These are phyloP conservation scores for Scomberomorus guttatus DNA, from an alignment of 2,797 vertebrate species.

Conservation along the genomic window DNA sequence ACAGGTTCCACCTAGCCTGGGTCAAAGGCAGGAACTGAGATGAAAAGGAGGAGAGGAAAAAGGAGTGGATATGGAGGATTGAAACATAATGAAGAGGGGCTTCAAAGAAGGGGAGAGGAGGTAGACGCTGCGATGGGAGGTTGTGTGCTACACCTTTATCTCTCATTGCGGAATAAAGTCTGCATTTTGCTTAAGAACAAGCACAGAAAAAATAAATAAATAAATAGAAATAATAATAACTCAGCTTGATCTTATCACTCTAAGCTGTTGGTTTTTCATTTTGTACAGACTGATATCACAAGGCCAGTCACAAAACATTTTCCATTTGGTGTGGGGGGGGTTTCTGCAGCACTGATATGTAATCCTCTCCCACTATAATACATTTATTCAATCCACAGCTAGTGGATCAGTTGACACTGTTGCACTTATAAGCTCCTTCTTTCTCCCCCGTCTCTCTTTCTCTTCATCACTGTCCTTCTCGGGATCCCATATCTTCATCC, in stretches of 20 bases:
- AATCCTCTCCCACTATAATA: constrained; percentile 76
- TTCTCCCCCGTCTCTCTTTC: constrained; percentile 35
- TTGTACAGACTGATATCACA: constrained; percentile 64
- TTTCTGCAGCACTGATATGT: constrained; percentile 47
- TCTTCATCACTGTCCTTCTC: constrained; percentile 18
- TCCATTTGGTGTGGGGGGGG: constrained; percentile 35
- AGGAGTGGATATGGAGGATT: constrained; percentile 24
- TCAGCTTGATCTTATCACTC: constrained; percentile 71
- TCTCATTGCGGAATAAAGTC: constrained; percentile 45
- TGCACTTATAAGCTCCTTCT: constrained; percentile 61
- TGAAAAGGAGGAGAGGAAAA: constrained; percentile 49
- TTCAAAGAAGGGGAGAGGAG: not conserved
- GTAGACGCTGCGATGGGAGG: constrained; percentile 31
- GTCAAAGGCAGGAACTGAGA: constrained; percentile 63
- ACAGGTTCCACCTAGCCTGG: constrained; percentile 56
- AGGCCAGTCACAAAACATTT: constrained; percentile 54
- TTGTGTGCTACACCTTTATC: constrained; percentile 26
- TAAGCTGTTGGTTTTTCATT: constrained; percentile 78
- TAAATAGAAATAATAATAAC: constrained; percentile 66
- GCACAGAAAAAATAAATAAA: constrained; percentile 1
- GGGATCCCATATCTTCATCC: constrained; percentile 14
- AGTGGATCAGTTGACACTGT: constrained; percentile 67
- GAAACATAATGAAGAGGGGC: constrained; percentile 14
- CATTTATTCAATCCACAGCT: constrained; percentile 67
- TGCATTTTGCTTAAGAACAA: constrained; percentile 50